phyloP scores from a whole-genome alignment of 1,140 invertebrate genomes.

The Caerostris darwini region DNA sequence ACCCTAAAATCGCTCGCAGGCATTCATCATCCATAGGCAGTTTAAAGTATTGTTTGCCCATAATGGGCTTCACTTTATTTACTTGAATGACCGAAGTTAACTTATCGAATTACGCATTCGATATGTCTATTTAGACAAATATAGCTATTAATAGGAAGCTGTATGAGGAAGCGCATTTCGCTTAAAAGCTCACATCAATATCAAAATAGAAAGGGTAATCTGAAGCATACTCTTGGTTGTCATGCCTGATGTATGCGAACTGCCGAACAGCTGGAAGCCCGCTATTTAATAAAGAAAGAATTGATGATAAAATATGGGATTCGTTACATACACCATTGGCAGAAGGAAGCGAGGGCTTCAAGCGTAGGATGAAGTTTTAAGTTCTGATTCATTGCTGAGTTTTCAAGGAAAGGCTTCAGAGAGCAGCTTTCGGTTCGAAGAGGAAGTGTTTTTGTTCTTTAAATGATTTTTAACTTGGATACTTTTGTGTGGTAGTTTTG shows the following conservation, averaged over 20 bases:
- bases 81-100: background rate
- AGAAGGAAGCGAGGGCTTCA: background rate
- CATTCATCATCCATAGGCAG: background rate
- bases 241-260: background rate
- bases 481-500: too few relatives aligned
- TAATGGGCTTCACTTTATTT: too few relatives aligned
- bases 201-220: background rate
- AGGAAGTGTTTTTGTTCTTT: background rate
- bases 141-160: background rate
- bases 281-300: slow-evolving; percentile 39
- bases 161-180: background rate
- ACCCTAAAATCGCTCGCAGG: too few relatives aligned
- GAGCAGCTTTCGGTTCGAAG: background rate
- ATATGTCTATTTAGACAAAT: slow-evolving; percentile 48
- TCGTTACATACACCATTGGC: background rate
- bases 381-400: background rate
- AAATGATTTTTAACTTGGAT: background rate
- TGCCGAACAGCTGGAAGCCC: background rate
- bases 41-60: background rate
- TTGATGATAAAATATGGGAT: background rate
- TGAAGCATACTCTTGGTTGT: background rate
- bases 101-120: background rate
- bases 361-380: too few relatives aligned
- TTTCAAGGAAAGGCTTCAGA: background rate
- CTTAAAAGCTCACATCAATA: slow-evolving; percentile 33